phyloP scores from a whole-genome alignment of 2,888 invertebrate genomes.

The Cheilosia grossa region DNA sequence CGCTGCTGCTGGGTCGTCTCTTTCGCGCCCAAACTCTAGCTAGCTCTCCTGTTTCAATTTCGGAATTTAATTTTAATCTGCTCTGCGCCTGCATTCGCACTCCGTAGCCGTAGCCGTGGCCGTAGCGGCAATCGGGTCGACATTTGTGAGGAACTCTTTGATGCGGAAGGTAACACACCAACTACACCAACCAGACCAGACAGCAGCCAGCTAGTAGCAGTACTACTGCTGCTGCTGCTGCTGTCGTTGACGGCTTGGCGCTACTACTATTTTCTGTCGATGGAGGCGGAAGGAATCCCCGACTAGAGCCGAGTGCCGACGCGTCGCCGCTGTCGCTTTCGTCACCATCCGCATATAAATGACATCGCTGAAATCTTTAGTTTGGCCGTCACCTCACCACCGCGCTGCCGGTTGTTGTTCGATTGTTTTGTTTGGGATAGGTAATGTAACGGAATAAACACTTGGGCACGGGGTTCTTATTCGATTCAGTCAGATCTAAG shows the following conservation, averaged over 20 bases:
- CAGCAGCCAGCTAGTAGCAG: slow-evolving; percentile 27
- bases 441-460: slow-evolving; percentile 43
- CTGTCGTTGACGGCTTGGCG: slow-evolving; percentile 11
- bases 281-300: slow-evolving; percentile 63
- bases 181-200: slow-evolving; percentile 1
- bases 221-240: slow-evolving; percentile 15
- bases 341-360: slow-evolving; percentile 52
- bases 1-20: slow-evolving; percentile 49
- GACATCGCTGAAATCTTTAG: slow-evolving; percentile 52
- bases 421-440: slow-evolving; percentile 62
- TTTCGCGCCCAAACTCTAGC: slow-evolving; percentile 67
- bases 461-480: not conserved
- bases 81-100: slow-evolving; percentile 72
- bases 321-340: slow-evolving; percentile 38
- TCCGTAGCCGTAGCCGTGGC: slow-evolving; percentile 2
- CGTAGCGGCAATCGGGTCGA: slow-evolving; percentile 50
- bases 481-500: not conserved
- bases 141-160: slow-evolving; percentile 65
- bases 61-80: slow-evolving; percentile 71
- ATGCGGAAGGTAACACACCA: slow-evolving; percentile 62
- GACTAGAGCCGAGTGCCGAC: slow-evolving; percentile 35
- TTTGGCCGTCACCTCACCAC: slow-evolving; percentile 3
- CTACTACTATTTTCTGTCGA: slow-evolving; percentile 28
- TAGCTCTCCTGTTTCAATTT: slow-evolving; percentile 69
- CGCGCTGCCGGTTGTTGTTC: slow-evolving; percentile 8